Evolutionary conservation across 2,113 vertebrate species (phyloP).

Genomic region (Corynorhinus townsendii): DNA sequence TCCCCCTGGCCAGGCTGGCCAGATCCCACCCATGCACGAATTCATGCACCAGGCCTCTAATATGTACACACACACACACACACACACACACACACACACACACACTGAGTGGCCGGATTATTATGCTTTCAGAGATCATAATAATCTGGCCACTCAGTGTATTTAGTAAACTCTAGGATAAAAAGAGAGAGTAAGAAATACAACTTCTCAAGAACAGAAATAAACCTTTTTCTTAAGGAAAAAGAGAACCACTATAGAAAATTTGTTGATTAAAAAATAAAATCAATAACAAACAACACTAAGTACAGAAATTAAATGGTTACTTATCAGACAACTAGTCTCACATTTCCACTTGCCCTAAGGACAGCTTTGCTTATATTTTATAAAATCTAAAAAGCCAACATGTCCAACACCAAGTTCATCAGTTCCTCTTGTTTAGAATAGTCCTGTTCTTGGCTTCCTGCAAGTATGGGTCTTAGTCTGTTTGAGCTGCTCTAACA

Average conservation of each 20-base stretch:
- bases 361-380: not conserved
- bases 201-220: not conserved
- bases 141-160: too few species aligned
- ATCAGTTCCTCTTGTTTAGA: not conserved
- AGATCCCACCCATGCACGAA: too few species aligned
- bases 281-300: not conserved
- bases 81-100: too few species aligned
- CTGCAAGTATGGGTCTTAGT: not conserved
- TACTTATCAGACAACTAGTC: not conserved
- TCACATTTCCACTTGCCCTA: not conserved
- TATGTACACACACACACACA: too few species aligned
- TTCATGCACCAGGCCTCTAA: too few species aligned
- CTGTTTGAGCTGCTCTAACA: not conserved
- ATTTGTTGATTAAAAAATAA: conserved; percentile 3
- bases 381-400: not conserved
- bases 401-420: not conserved
- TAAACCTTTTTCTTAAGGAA: not conserved
- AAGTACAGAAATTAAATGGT: not conserved
- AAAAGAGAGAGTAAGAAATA: not conserved
- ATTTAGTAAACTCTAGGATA: not conserved
- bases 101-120: too few species aligned
- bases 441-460: not conserved
- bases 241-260: not conserved
- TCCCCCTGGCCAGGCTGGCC: too few species aligned
- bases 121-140: too few species aligned